Evolutionary conservation across 2,113 vertebrate genomes (phyloP), one percentile per base, ranked within the genome.

Genomic region (Brachypteracias leptosomus): DNA sequence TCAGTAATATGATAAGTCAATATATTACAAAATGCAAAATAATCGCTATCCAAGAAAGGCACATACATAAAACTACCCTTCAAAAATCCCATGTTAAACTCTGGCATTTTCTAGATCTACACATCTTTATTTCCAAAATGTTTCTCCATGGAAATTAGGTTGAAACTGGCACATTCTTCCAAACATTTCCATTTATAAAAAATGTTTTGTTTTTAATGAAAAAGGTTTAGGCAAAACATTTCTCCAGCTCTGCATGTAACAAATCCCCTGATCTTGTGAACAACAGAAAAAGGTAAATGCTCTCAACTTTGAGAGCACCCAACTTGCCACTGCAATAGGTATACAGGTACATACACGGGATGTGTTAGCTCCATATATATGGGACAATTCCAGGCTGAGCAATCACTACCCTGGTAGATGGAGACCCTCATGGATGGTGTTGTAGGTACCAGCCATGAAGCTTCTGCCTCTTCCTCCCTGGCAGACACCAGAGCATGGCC

Each of bases 301-400:
- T 59, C 68, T 13, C 25, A 59, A 36, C 33, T 71, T 33, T 5
- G 14, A 19, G 1, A 63, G 63, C 57, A 35, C 10, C 49, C 35
- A 16, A 36, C 68, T 8, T 65, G 33, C 62, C 55, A 24, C 36
- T 9, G 22, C 46, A 57, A 36, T 36, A 65, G 18, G 7, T 3
- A 8, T 2, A 17, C 5, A 65, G 20, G 9, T 3, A 6, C 2
- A 16, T 4, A 16, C 5, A 9, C 1, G 36, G 55, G 46, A 40
- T 35, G 8, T 6, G 17, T 16, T 18, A 49, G 40, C 42, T 19
- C 49, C 38, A 13, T 2, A 17, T 0, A 7, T 1, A 6, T 0
- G 10, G 68, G 72, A 54, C 58, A 76, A 6, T 10, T 52, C 35
- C 58, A 76, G 58, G 38, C 3, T n/a, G 29, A 76, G 54, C 61